phyloP scores from a whole-genome alignment of 2,888 invertebrate genomes.

The Athalia cordata region DNA sequence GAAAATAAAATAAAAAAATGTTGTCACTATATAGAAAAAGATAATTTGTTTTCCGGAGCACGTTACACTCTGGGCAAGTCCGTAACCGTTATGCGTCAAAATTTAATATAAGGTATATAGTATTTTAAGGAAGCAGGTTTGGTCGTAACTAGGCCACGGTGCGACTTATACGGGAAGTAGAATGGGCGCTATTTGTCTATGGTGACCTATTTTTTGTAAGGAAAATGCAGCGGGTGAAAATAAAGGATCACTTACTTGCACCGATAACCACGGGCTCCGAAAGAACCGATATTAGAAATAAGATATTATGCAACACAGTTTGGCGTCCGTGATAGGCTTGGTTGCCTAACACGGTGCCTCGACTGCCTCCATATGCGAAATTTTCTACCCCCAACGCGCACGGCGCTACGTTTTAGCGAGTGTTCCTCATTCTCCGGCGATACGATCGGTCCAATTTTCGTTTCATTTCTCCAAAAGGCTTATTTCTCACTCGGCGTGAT shows the following conservation, averaged over 20 bases:
- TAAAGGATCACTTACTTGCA: slow-evolving; percentile 46
- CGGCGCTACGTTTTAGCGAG: slow-evolving; percentile 32
- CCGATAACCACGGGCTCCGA: slow-evolving; percentile 22
- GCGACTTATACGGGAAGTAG: slow-evolving; percentile 40
- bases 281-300: slow-evolving; percentile 10
- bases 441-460: neutral
- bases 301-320: slow-evolving; percentile 38
- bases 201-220: slow-evolving; percentile 61
- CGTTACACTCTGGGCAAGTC: neutral
- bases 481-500: neutral
- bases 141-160: slow-evolving; percentile 45
- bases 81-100: slow-evolving; percentile 9
- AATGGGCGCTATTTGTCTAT: slow-evolving; percentile 56
- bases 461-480: neutral
- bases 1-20: neutral
- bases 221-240: slow-evolving; percentile 23
- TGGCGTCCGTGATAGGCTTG: slow-evolving; percentile 64
- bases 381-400: slow-evolving; percentile 51
- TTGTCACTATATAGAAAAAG: neutral
- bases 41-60: neutral
- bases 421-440: slow-evolving; percentile 17
- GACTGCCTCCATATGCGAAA: slow-evolving; percentile 62
- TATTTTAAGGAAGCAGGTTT: slow-evolving; percentile 8
- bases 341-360: slow-evolving; percentile 64
- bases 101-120: neutral